Evolutionary conservation across 2,113 vertebrate genomes (phyloP).

Genomic region (Cyrtonyx montezumae): DNA sequence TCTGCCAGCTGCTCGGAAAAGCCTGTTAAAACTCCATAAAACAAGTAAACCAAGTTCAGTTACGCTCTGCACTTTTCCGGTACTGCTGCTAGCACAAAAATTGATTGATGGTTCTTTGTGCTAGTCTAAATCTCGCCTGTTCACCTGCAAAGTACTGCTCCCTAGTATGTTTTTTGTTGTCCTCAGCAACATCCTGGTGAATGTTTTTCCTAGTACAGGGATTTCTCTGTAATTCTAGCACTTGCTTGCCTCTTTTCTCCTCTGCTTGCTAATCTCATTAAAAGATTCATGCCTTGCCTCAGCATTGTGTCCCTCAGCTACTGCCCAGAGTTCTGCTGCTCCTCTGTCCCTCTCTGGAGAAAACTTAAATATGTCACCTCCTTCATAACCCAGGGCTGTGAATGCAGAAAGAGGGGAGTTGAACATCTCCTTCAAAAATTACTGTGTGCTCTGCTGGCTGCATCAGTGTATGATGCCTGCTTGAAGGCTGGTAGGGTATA

Average conservation of each 20-base stretch:
- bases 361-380: background rate
- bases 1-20: constrained; percentile 11
- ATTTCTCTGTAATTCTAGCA: constrained; percentile 14
- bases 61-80: background rate
- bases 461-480: background rate
- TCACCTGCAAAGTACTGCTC: constrained; percentile 38
- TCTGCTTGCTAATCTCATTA: constrained; percentile 8
- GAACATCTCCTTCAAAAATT: background rate
- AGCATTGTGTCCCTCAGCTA: background rate
- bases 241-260: background rate
- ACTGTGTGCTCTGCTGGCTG: background rate
- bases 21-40: constrained; percentile 39
- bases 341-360: background rate
- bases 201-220: background rate
- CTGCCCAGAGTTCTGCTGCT: background rate
- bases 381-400: background rate
- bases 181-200: constrained; percentile 35
- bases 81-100: constrained; percentile 39
- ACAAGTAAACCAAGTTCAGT: constrained; percentile 16
- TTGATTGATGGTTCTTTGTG: constrained; percentile 48
- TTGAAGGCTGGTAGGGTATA: no score
- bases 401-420: rapidly evolving
- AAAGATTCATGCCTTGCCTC: background rate
- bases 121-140: constrained; percentile 24
- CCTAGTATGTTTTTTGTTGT: constrained; percentile 42